Base-by-base conservation (phyloP, 1,140 invertebrate species). In the Eupeodes corollae region DNA sequence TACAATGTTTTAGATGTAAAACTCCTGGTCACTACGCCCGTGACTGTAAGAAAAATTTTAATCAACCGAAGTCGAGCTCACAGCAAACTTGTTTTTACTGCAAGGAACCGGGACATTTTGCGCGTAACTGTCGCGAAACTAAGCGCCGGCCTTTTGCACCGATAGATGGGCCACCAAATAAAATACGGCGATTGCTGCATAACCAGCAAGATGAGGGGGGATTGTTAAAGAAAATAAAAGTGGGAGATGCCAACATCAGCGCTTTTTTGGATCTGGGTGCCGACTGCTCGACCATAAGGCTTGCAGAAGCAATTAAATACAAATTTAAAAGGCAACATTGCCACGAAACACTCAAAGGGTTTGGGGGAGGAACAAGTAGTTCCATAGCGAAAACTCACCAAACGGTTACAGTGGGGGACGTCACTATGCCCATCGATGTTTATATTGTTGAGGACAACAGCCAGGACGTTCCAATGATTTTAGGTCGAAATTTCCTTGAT, bases 401-500 rank as follows among this genome's bases (percentile, higher is more conserved):
- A 11, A n/a, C n/a, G n/a, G n/a, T n/a, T n/a, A n/a, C n/a, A n/a
- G n/a, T n/a, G n/a, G n/a, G n/a, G n/a, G n/a, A 12, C 16, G 32
- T 26, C 2, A 33, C 10, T n/a, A 11, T 39, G 12, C 19, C 18
- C 14, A 26, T 43, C 3, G 21, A 45, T 37, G 18, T 52, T 8
- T 48, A 46, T 35, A 19, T 50, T 30, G 50, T 41, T 32, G 40
- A 42, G 15, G 52, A 51, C 19, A 11, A 51, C 2, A 34, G 42
- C 2, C 31, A 49, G 33, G 39, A 47, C 6, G 15, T 41, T 13
- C 35, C 50, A 14, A 35, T 47, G 3, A 16, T 56, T 14, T 19
- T 54, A 12, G 45, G 50, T 6, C 42, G 52, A 13, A 43, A 54
- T 46, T 39, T 42, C 19, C 26, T 50, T 32, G n/a, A n/a, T n/a